Base-by-base conservation (phyloP, 2,888 invertebrate species). In the Papilio gigon region DNA sequence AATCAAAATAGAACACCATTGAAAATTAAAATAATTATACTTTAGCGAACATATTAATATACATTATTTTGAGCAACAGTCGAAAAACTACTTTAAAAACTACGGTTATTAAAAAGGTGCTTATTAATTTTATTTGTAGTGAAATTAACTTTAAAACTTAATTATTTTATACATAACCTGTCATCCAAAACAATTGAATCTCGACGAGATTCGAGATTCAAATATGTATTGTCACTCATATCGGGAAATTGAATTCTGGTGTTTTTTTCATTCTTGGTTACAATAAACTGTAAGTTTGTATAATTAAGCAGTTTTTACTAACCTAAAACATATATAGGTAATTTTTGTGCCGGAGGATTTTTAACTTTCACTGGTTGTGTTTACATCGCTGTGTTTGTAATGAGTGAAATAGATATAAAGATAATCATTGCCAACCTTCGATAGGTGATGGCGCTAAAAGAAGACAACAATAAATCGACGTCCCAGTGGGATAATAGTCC, bases 161-260 rank as follows among this genome's bases (percentile, higher is more conserved):
- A 53, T 53, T 4, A 17, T 4, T 14, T 30, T n/a, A 1, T 30
- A 14, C 14, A n/a, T 30, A 56, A 30, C 53, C 30, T 56, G 17
- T 14, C 6, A 27, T 30, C 30, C 53, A 56, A 56, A 56, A 56
- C 53, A 56, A 56, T 30, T 56, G 53, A 30, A 56, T 56, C 9
- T n/a, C n/a, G 17, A 56, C n/a, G 17, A 30, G 27, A 30, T 56
- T 56, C 53, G 14, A 56, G 17, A 56, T 30, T 56, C 30, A 27
- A 30, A n/a, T 17, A 27, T 22, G 9, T 30, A 30, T 56, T 30
- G 17, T 56, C n/a, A 53, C 6, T n/a, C 50, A 27, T 4, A 30
- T n/a, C 50, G 6, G 14, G 27, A 30, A 30, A 30, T n/a, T 56
- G n/a, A 53, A 53, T 47, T 47, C 12, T 22, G 12, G 30, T 30